These are phyloP conservation scores for Orthosia cruda DNA, from an alignment of 2,888 invertebrate species.

Conservation along the genomic window DNA sequence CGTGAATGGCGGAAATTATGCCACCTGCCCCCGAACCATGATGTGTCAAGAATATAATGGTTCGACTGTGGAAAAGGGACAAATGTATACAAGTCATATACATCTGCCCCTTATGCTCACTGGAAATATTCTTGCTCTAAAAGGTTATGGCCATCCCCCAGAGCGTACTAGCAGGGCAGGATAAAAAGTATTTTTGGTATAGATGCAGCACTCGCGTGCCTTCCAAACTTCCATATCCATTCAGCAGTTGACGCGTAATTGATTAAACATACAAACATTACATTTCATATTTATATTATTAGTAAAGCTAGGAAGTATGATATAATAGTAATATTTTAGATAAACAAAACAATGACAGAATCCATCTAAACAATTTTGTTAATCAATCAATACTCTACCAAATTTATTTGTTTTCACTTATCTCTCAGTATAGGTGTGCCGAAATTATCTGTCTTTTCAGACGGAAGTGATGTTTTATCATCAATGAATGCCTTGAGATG, in stretches of 20 bases:
- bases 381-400: neutral
- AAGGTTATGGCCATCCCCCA: too few species aligned
- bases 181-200: neutral
- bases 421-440: constrained; percentile 9
- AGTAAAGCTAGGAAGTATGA: neutral
- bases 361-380: constrained; percentile 5
- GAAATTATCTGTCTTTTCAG: neutral
- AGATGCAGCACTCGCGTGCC: neutral
- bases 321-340: constrained; percentile 1
- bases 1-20: neutral
- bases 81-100: too few species aligned
- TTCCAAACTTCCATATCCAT: neutral
- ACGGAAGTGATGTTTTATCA: constrained; percentile 41
- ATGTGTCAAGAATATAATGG: too few species aligned
- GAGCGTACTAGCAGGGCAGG: too few species aligned
- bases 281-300: neutral
- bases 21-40: neutral
- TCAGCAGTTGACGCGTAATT: neutral
- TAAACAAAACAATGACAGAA: neutral
- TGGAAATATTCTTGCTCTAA: too few species aligned
- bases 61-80: too few species aligned
- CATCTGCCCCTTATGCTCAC: too few species aligned
- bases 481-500: neutral
- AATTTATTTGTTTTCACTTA: constrained; percentile 9
- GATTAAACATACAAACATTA: neutral